Evolutionary conservation across 2,797 vertebrate genomes (phyloP), one percentile per base, ranked within the genome.

Genomic region (Prunella strophiata): DNA sequence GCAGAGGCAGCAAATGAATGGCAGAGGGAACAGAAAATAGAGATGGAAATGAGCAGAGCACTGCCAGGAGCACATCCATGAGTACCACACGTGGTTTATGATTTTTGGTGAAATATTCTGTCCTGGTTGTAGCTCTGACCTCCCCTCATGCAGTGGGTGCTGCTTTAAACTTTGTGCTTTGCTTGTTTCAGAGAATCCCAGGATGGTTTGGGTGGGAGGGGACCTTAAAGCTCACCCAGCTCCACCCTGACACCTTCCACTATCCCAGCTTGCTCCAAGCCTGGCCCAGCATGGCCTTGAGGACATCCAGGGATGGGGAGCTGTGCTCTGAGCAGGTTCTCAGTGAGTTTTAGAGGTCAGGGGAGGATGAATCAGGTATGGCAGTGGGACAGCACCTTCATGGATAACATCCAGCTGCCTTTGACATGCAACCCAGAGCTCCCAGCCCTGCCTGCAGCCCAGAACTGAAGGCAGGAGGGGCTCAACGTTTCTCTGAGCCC

Each of bases 61-160:
- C 43, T 45, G 19, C 43, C 43, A 45, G 43, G 43, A 45, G 19
- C 43, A 45, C 19, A 43, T 43, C 42, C 23, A 38, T 16, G 51
- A 84, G 47, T 25, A 22, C 52, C 58, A 81, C 17, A 1, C 0
- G 5, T 4, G 3, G 47, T 75, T 86, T 47, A 16, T 2, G 0
- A 25, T 50, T 75, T 59, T 36, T 19, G 66, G 50, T 8, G 13
- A 40, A 84, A 43, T 8, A 22, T 4, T 30, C 62, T 42, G 7
- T 66, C 43, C 74, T 75, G 54, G 25, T 45, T 2, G 0, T 51
- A 59, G 26, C 59, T 72, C 4, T 18, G 54, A 68, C 9, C 72
- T 32, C 1, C 36, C 34, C 0, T 1, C 6, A 1, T 17, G 59
- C 55, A 38, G 26, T 5, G 59, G 16, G 25, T 30, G 71, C 21